These are phyloP conservation scores for Caenorhabditis japonica DNA, from an alignment of 2,888 invertebrate species.

Conservation along the genomic window DNA sequence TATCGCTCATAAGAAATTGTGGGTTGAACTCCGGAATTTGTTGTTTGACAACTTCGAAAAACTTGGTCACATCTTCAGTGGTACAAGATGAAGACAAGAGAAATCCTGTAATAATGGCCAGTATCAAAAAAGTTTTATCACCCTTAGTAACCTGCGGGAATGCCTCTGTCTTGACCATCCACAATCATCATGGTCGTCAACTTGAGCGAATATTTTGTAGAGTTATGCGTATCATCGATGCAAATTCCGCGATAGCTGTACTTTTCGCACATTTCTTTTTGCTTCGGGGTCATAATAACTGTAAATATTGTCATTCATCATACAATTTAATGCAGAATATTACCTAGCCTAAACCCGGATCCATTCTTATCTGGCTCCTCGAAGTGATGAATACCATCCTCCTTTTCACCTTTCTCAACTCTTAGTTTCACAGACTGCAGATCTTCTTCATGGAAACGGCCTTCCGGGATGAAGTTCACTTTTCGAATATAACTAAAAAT, in stretches of 20 bases:
- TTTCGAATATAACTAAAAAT: too few species aligned
- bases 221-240: conserved; percentile 5
- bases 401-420: too few species aligned
- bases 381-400: too few species aligned
- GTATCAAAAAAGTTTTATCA: too few species aligned
- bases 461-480: too few species aligned
- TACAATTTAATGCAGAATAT: neutral
- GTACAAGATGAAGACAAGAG: neutral
- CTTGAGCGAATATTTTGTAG: neutral
- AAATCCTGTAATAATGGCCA: too few species aligned
- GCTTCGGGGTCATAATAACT: neutral
- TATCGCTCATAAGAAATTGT: neutral
- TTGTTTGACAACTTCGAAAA: neutral
- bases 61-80: neutral
- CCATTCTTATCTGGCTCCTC: too few species aligned
- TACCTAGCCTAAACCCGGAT: too few species aligned
- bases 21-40: neutral
- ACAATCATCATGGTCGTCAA: conserved; percentile 1
- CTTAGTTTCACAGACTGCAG: too few species aligned
- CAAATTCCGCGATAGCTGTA: neutral
- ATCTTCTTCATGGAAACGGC: too few species aligned
- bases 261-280: neutral
- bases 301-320: neutral
- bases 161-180: neutral
- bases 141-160: conserved; percentile 4